A percentile compares a stretch with the other conserved stretches of the same genome.
phyloP scores from a whole-genome alignment of 1,140 invertebrate genomes.

The Rhagoletis zephyria region DNA sequence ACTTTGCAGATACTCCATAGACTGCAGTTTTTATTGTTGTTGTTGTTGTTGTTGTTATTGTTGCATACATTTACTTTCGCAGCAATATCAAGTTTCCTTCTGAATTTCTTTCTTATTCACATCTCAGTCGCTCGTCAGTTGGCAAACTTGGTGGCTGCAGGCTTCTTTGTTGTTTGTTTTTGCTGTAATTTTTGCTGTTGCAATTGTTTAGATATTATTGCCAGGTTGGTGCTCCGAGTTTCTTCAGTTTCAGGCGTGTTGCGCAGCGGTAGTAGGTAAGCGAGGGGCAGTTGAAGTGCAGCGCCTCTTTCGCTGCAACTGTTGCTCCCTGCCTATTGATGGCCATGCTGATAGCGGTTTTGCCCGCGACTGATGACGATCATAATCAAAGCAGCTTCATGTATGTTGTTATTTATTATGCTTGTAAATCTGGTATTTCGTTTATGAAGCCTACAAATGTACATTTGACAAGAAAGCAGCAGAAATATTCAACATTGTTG shows the following conservation, averaged over 20 bases:
- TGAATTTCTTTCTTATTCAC: background rate
- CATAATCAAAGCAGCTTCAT: background rate
- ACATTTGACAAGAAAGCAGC: background rate
- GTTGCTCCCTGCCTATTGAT: background rate
- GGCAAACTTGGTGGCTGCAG: background rate
- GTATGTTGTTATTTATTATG: background rate
- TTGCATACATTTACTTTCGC: background rate
- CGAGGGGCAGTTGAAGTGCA: background rate
- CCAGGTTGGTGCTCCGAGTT: background rate
- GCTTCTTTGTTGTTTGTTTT: background rate
- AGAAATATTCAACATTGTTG: background rate
- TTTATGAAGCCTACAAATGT: background rate
- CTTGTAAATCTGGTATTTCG: background rate
- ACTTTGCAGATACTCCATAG: background rate
- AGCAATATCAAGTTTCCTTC: slow-evolving; percentile 41
- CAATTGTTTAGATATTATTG: background rate
- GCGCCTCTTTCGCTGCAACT: background rate
- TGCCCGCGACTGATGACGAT: background rate
- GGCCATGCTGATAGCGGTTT: background rate
- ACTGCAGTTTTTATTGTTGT: background rate
- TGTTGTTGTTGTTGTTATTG: background rate
- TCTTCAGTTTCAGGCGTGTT: background rate
- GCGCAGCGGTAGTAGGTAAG: background rate
- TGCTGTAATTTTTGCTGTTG: background rate
- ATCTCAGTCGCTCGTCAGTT: background rate